Evolutionary conservation across 35 echinoderm and acorn worm species (phyloP).

Genomic region (Stichopus chloronotus): DNA sequence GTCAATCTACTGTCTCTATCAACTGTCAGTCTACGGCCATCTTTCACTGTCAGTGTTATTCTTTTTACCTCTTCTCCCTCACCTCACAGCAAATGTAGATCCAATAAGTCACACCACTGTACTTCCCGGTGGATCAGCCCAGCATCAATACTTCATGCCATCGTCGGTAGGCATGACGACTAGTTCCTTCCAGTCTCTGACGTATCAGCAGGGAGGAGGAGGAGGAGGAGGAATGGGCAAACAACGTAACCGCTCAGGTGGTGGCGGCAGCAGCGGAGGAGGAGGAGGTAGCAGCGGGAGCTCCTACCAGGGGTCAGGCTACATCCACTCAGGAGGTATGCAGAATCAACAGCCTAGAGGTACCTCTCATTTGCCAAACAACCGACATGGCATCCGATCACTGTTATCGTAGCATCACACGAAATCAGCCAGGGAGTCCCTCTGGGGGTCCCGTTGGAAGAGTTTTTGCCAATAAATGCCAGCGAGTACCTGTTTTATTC

Average conservation of each 20-base stretch:
- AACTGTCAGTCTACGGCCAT: too few species aligned
- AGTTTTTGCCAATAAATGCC: background rate
- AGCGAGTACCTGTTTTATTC: background rate
- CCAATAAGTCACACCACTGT: constrained; percentile 92
- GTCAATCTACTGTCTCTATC: too few species aligned
- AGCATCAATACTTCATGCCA: constrained; percentile 81
- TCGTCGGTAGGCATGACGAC: constrained; percentile 77
- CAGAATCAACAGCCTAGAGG: constrained; percentile 35
- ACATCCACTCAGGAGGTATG: constrained; percentile 56
- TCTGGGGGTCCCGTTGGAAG: background rate
- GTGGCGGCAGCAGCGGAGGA: background rate
- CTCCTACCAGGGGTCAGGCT: constrained; percentile 36
- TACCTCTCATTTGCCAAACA: constrained; percentile 32
- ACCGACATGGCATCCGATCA: constrained; percentile 48
- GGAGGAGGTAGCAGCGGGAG: constrained; percentile 32
- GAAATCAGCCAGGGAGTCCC: background rate
- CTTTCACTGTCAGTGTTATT: too few species aligned
- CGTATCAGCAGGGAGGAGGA: constrained; percentile 29
- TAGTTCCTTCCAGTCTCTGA: constrained; percentile 61
- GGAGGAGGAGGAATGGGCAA: background rate
- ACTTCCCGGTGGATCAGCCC: constrained; percentile 83
- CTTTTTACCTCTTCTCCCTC: too few species aligned
- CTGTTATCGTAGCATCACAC: constrained; percentile 57
- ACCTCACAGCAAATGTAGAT: constrained; percentile 81
- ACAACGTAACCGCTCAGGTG: background rate